Conservation (phyloP, 2,888 invertebrate genomes). For the Latrodectus hesperus region DNA sequence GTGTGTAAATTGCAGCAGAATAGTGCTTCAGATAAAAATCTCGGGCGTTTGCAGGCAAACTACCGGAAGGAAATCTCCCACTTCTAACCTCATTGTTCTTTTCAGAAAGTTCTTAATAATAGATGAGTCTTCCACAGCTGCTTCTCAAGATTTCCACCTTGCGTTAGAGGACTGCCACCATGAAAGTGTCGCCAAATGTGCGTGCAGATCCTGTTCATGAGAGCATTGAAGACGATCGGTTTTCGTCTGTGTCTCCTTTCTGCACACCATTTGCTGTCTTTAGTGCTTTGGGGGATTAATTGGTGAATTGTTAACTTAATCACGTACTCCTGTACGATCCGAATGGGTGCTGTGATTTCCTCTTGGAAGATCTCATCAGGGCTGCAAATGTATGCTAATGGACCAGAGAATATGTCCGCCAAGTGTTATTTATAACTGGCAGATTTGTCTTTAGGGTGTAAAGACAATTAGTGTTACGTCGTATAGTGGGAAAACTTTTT, state of each 20-base stretch:
- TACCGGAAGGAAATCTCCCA: neutral
- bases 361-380: no score
- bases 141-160: neutral
- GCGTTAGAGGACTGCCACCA: neutral
- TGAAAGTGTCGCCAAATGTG: neutral
- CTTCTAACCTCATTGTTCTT: neutral
- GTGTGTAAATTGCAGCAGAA: no score
- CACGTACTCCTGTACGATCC: neutral
- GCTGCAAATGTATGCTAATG: no score
- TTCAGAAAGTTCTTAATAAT: neutral
- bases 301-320: neutral
- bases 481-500: no score
- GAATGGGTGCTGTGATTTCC: no score
- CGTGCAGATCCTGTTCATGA: neutral
- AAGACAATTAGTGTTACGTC: no score
- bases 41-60: neutral
- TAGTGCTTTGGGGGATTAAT: neutral
- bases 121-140: neutral
- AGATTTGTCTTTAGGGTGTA: no score
- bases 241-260: neutral
- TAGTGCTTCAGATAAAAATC: neutral
- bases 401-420: no score
- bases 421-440: no score
- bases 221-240: neutral
- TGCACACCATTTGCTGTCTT: no score